These are phyloP conservation scores for Lithophane ornitopus DNA, from an alignment of 2,888 invertebrate species.

Conservation along the genomic window DNA sequence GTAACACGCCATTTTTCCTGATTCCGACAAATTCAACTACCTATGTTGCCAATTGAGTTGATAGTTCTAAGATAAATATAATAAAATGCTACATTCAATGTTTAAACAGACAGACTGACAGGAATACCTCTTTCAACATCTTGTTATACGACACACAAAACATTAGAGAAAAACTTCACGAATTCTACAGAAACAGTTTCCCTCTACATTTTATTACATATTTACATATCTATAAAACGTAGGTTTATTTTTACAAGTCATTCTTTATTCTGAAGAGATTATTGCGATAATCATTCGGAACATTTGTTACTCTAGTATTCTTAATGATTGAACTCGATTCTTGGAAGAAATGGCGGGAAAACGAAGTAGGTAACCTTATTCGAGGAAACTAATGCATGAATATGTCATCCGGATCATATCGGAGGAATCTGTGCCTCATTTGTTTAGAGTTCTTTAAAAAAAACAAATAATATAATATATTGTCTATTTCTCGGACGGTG, in stretches of 20 bases:
- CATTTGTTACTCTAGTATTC: constrained; percentile 47
- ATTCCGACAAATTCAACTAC: background rate
- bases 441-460: constrained; percentile 52
- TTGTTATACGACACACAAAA: constrained; percentile 34
- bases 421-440: constrained; percentile 64
- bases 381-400: constrained; percentile 49
- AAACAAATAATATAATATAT: constrained; percentile 60
- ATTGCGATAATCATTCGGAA: constrained; percentile 43
- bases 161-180: constrained; percentile 24
- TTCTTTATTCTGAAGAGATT: constrained; percentile 42
- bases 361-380: constrained; percentile 67
- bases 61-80: constrained; percentile 14
- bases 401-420: constrained; percentile 64
- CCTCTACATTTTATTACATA: constrained; percentile 24
- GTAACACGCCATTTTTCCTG: background rate
- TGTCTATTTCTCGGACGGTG: constrained; percentile 48
- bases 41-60: background rate
- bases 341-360: constrained; percentile 36
- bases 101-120: constrained; percentile 37
- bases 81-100: constrained; percentile 14
- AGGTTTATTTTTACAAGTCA: constrained; percentile 47
- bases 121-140: constrained; percentile 40
- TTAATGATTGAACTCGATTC: constrained; percentile 36
- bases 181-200: constrained; percentile 24
- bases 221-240: constrained; percentile 46